phyloP scores from a whole-genome alignment of 2,888 invertebrate genomes.

The Tetragonisca angustula region DNA sequence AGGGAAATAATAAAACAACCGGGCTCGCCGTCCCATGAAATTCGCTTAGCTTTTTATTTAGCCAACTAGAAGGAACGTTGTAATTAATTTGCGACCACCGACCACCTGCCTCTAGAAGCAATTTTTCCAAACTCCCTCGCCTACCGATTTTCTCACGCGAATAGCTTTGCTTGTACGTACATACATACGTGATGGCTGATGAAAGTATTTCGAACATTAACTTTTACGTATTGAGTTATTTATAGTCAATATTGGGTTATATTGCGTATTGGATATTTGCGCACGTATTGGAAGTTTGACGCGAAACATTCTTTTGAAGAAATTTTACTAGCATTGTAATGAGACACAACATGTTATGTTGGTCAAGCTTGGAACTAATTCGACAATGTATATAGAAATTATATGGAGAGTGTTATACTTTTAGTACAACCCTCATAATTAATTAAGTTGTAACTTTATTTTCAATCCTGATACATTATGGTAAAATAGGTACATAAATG shows the following conservation, averaged over 20 bases:
- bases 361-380: neutral
- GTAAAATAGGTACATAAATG: too few relatives aligned
- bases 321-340: neutral
- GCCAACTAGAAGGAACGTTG: slow-evolving; percentile 22
- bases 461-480: too few relatives aligned
- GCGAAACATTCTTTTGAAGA: neutral
- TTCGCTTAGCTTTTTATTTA: slow-evolving; percentile 45
- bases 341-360: neutral
- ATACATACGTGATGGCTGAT: neutral
- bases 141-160: neutral
- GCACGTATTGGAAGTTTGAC: neutral
- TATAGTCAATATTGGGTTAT: too few relatives aligned
- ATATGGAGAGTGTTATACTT: too few relatives aligned
- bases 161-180: neutral
- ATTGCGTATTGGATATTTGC: too few relatives aligned
- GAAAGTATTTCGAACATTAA: neutral
- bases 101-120: neutral
- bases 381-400: neutral
- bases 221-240: neutral
- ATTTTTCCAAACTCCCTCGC: neutral
- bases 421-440: too few relatives aligned
- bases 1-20: slow-evolving; percentile 19
- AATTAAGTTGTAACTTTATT: too few relatives aligned
- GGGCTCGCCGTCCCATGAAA: slow-evolving; percentile 14
- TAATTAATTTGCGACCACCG: slow-evolving; percentile 28